Conservation (phyloP, 1,140 invertebrate species). For the Heliothis virescens region DNA sequence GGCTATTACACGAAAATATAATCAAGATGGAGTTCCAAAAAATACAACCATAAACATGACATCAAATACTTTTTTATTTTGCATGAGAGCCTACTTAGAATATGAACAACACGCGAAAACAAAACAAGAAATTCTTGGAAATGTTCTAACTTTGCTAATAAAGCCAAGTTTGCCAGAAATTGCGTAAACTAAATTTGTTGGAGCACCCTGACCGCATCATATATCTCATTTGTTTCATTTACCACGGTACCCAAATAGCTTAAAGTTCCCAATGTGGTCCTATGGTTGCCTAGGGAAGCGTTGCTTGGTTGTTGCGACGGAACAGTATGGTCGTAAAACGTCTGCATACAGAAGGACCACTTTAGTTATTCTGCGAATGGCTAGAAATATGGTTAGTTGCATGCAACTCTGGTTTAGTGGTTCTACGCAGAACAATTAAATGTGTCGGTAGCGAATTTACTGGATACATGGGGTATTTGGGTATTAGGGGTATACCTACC, state of each 20-base stretch:
- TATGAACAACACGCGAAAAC: background rate
- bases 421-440: background rate
- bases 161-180: constrained; percentile 3
- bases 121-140: constrained; percentile 19
- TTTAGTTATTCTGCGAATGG: background rate
- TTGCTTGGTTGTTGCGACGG: constrained; percentile 3
- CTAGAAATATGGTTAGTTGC: too few relatives aligned
- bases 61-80: background rate
- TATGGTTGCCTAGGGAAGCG: background rate
- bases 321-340: constrained; percentile 7
- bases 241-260: constrained; percentile 14
- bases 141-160: constrained; percentile 16
- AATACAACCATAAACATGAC: background rate
- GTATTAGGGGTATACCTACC: too few relatives aligned
- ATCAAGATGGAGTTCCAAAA: background rate
- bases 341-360: constrained; percentile 7
- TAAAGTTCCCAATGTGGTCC: constrained; percentile 2
- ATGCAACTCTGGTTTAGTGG: background rate
- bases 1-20: constrained; percentile 1
- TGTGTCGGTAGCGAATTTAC: too few relatives aligned
- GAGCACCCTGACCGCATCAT: constrained; percentile 10
- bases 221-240: constrained; percentile 23
- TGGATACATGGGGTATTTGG: too few relatives aligned
- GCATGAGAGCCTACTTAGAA: background rate
- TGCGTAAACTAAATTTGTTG: constrained; percentile 9